Evolutionary conservation across 2,888 invertebrate species (phyloP).

Genomic region (Volucella bombylans): DNA sequence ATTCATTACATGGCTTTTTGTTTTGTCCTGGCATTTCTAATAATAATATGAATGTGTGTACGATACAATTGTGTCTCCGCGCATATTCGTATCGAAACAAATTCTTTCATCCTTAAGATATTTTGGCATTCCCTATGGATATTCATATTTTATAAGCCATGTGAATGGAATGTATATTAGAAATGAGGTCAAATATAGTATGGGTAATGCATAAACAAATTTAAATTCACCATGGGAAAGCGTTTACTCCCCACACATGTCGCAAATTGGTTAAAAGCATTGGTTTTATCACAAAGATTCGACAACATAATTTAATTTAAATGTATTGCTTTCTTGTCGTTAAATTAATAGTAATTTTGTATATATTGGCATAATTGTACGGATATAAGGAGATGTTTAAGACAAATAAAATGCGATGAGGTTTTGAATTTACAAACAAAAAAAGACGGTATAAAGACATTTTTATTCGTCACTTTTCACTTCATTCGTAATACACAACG

Average conservation of each 20-base stretch:
- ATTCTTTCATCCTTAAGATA: slow-evolving; percentile 11
- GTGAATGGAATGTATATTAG: background rate
- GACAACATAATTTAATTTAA: too few relatives aligned
- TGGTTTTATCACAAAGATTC: background rate
- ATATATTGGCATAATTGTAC: too few relatives aligned
- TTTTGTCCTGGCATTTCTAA: slow-evolving; percentile 26
- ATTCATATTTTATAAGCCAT: slow-evolving; percentile 36
- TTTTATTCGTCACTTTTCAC: too few relatives aligned
- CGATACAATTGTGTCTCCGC: slow-evolving; percentile 21
- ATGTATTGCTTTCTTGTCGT: too few relatives aligned
- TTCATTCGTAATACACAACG: too few relatives aligned
- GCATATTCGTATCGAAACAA: background rate
- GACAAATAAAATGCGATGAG: too few relatives aligned
- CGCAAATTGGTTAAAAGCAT: background rate
- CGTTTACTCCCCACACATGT: slow-evolving; percentile 21
- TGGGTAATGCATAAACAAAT: slow-evolving; percentile 29
- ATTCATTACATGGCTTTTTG: slow-evolving; percentile 20
- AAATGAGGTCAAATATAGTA: slow-evolving; percentile 20
- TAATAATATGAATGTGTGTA: slow-evolving; percentile 27
- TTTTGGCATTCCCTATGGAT: slow-evolving; percentile 21
- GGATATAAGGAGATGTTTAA: too few relatives aligned
- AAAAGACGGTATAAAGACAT: too few relatives aligned
- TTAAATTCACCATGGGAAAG: slow-evolving; percentile 38
- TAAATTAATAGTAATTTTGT: too few relatives aligned
- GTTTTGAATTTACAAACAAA: too few relatives aligned